Evolutionary conservation across 2,113 vertebrate genomes (phyloP).

Genomic region (Eonycteris spelaea): DNA sequence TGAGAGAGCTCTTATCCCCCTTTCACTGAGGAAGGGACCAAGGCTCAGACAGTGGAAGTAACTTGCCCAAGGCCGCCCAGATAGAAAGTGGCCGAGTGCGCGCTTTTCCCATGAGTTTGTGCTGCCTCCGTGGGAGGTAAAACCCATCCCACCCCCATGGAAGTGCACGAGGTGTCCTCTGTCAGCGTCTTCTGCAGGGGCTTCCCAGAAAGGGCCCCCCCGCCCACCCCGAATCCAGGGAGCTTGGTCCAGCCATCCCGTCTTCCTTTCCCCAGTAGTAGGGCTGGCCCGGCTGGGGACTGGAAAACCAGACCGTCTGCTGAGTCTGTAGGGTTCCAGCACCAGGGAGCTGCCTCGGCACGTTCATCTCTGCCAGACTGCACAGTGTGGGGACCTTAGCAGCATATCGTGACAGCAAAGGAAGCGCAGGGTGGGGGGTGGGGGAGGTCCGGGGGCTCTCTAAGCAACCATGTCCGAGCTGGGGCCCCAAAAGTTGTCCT

Average conservation of each 20-base stretch:
- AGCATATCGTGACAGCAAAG: not conserved
- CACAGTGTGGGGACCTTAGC: not conserved
- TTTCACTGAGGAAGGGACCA: not conserved
- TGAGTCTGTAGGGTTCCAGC: accelerated
- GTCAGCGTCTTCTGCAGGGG: not conserved
- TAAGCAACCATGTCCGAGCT: not conserved
- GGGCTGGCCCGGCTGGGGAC: not conserved
- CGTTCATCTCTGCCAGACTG: not conserved
- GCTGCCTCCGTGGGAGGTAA: not conserved
- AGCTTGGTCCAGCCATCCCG: not conserved
- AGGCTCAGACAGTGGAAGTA: not conserved
- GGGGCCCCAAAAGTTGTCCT: not conserved
- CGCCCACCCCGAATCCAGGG: accelerated
- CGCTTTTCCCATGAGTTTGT: too few relatives aligned
- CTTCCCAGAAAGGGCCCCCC: not conserved
- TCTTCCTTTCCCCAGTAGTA: not conserved
- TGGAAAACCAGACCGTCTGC: not conserved
- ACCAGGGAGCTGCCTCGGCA: too few relatives aligned
- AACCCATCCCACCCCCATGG: accelerated
- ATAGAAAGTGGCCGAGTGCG: not conserved
- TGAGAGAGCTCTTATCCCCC: not conserved
- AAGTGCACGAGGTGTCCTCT: not conserved
- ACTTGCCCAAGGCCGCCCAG: not conserved
- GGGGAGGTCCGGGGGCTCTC: not conserved
- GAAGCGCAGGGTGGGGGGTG: not conserved